A percentile compares a stretch with the other conserved stretches of the same genome.
These are phyloP conservation scores for Sceloporus tristichus DNA, from an alignment of 2,113 vertebrate species.

Conservation along the genomic window DNA sequence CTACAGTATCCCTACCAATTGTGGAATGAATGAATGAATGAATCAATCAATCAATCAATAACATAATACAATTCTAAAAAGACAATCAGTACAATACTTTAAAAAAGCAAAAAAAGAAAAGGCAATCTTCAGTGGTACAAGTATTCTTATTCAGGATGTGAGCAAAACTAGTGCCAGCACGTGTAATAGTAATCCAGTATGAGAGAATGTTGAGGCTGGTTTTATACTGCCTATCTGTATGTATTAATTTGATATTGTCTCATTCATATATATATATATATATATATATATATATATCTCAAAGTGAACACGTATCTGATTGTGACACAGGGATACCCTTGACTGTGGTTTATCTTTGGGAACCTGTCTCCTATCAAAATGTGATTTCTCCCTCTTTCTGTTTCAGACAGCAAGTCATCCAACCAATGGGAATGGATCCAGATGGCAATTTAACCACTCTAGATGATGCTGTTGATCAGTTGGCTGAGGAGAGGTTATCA, in stretches of 20 bases:
- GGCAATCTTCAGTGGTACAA: too few relatives aligned
- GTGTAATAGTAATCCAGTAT: not conserved
- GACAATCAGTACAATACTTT: too few relatives aligned
- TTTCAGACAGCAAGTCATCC: conserved; percentile 86
- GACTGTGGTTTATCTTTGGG: not conserved
- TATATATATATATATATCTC: not conserved
- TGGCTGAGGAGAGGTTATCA: conserved; percentile 76
- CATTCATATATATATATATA: not conserved
- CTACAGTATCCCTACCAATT: too few relatives aligned
- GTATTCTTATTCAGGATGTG: not conserved
- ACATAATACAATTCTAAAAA: too few relatives aligned
- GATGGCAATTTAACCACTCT: conserved; percentile 87
- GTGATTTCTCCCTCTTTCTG: not conserved
- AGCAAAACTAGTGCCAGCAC: not conserved
- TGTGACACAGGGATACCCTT: not conserved
- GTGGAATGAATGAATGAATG: too few relatives aligned
- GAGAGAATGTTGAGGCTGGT: not conserved
- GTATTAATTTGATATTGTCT: not conserved
- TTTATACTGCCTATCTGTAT: not conserved
- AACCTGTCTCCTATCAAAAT: not conserved
- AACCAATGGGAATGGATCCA: conserved; percentile 90
- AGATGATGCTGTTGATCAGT: conserved; percentile 77
- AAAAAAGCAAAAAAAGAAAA: too few relatives aligned
- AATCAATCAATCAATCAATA: too few relatives aligned
- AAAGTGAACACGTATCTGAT: not conserved